These are phyloP conservation scores for Dasyprocta punctata DNA, from an alignment of 2,113 vertebrate genomes.

Conservation along the genomic window DNA sequence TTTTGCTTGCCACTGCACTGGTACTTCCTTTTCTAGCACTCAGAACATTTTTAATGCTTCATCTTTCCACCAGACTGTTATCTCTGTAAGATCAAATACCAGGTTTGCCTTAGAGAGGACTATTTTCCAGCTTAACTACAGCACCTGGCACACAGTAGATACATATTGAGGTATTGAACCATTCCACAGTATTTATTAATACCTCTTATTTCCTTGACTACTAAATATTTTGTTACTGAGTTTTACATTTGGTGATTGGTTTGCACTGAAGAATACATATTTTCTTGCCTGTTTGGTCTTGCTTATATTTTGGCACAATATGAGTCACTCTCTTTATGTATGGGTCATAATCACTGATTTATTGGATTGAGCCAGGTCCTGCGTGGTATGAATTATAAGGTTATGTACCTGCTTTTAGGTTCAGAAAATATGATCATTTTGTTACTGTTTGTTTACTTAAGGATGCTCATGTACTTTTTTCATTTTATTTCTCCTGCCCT, in stretches of 20 bases:
- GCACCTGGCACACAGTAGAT: neutral
- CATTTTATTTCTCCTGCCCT: neutral
- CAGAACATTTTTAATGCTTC: neutral
- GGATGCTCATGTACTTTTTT: neutral
- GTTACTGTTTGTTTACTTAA: constrained; percentile 13
- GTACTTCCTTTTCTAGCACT: neutral
- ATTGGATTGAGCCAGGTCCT: neutral
- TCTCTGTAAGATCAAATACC: neutral
- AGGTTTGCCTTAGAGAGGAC: neutral
- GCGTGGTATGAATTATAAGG: neutral
- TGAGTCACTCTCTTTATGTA: neutral
- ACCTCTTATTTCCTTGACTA: neutral
- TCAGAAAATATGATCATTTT: neutral
- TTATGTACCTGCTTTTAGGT: neutral
- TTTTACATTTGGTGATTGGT: neutral
- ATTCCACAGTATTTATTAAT: neutral
- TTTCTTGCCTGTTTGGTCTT: neutral
- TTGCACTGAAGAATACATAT: neutral
- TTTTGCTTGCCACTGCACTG: too few species aligned
- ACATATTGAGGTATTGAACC: neutral
- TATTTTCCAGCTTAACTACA: neutral
- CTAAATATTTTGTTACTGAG: neutral
- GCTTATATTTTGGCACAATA: neutral
- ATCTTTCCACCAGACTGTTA: neutral
- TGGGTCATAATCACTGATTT: neutral